These are phyloP conservation scores for Amiota mariae DNA, from an alignment of 2,888 invertebrate genomes.

Conservation along the genomic window DNA sequence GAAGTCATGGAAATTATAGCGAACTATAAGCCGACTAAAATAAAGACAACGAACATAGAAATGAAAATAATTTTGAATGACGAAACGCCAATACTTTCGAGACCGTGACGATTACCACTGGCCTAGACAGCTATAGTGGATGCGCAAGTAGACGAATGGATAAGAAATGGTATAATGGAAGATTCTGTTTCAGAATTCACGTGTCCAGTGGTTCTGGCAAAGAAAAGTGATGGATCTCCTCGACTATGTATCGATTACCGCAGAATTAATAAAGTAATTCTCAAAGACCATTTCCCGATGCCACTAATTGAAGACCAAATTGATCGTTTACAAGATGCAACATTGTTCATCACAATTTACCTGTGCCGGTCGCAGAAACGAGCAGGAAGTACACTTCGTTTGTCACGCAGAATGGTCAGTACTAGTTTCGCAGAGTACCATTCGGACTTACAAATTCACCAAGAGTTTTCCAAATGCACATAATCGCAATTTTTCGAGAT, in stretches of 20 bases:
- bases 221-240: not conserved
- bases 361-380: constrained; percentile 37
- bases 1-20: not conserved
- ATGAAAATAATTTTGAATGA: constrained; percentile 34
- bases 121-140: constrained; percentile 8
- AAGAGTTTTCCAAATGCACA: constrained; percentile 52
- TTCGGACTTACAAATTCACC: constrained; percentile 69
- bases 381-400: not conserved
- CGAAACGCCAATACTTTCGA: constrained; percentile 29
- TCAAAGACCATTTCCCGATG: constrained; percentile 27
- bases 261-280: constrained; percentile 33
- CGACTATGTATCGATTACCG: not conserved
- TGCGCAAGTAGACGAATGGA: constrained; percentile 30
- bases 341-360: constrained; percentile 45
- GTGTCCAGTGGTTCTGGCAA: not conserved
- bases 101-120: constrained; percentile 22
- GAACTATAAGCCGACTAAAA: not conserved
- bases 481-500: constrained; percentile 47
- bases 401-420: constrained; percentile 57
- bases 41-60: too few species aligned
- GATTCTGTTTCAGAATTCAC: constrained; percentile 10
- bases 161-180: constrained; percentile 8
- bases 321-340: constrained; percentile 40
- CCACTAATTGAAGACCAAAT: constrained; percentile 46
- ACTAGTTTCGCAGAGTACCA: constrained; percentile 58